These are phyloP conservation scores for Oncopeltus fasciatus DNA, from an alignment of 1,140 invertebrate genomes.

Conservation along the genomic window DNA sequence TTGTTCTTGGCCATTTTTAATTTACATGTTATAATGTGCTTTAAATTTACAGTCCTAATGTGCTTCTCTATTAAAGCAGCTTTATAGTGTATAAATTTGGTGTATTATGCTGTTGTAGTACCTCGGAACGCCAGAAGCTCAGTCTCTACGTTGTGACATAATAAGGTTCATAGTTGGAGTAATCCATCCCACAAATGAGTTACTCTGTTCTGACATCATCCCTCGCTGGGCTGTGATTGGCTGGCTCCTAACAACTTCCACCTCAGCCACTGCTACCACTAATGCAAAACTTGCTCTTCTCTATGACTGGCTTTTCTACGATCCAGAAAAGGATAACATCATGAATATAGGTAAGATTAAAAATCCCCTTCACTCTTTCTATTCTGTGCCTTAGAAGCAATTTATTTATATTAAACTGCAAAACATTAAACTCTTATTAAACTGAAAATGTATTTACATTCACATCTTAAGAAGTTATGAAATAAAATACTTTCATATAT, in stretches of 20 bases:
- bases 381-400: too few relatives aligned
- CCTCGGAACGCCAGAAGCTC: slow-evolving; percentile 90
- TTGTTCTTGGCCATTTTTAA: too few relatives aligned
- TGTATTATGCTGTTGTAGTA: slow-evolving; percentile 46
- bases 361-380: too few relatives aligned
- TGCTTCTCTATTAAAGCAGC: too few relatives aligned
- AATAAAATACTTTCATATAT: too few relatives aligned
- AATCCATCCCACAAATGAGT: slow-evolving; percentile 94
- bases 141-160: slow-evolving; percentile 84
- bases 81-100: too few relatives aligned
- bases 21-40: too few relatives aligned
- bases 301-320: slow-evolving; percentile 96
- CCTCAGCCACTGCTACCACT: slow-evolving; percentile 80
- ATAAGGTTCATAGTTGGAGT: slow-evolving; percentile 95
- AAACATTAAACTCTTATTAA: too few relatives aligned
- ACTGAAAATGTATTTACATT: background rate
- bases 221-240: slow-evolving; percentile 97
- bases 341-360: slow-evolving; percentile 78
- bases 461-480: too few relatives aligned
- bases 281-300: slow-evolving; percentile 93
- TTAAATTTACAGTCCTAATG: too few relatives aligned
- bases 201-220: slow-evolving; percentile 94
- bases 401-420: too few relatives aligned
- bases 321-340: slow-evolving; percentile 90
- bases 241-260: slow-evolving; percentile 92